These are phyloP conservation scores for Exephanes ischioxanthus DNA, from an alignment of 2,888 invertebrate species.

Conservation along the genomic window DNA sequence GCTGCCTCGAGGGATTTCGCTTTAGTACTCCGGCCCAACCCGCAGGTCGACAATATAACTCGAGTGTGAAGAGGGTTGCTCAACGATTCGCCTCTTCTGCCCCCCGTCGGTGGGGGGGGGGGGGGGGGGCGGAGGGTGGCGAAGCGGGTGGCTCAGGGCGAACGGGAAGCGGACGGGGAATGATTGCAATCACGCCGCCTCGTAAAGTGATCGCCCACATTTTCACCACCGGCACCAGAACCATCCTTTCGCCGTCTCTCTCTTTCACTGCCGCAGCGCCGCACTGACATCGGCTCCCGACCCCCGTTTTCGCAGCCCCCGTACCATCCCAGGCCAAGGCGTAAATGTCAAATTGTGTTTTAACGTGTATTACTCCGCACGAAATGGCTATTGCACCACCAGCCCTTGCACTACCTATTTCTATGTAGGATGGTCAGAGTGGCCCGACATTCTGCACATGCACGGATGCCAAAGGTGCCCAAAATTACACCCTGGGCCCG, in stretches of 20 bases:
- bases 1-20: constrained; percentile 68
- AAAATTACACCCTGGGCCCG: too few species aligned
- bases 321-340: constrained; percentile 45
- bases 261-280: constrained; percentile 31
- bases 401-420: constrained; percentile 13
- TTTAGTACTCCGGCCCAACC: constrained; percentile 74
- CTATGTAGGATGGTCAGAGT: neutral
- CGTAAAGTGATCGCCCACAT: constrained; percentile 77
- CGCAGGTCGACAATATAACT: constrained; percentile 74
- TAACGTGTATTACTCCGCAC: constrained; percentile 62
- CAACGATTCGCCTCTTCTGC: constrained; percentile 69
- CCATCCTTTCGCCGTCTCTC: constrained; percentile 34
- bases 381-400: constrained; percentile 55
- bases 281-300: constrained; percentile 27
- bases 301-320: constrained; percentile 11
- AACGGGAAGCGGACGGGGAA: constrained; percentile 68
- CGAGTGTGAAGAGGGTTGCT: constrained; percentile 71
- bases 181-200: constrained; percentile 78
- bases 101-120: constrained; percentile 51
- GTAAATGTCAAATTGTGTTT: constrained; percentile 68
- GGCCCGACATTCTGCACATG: too few species aligned
- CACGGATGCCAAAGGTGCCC: neutral
- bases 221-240: constrained; percentile 57
- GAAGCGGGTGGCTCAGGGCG: constrained; percentile 61
- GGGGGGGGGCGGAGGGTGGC: constrained; percentile 1